Percentiles rank a stretch among this genome's conserved stretches.
phyloP scores from a whole-genome alignment of 2,113 vertebrate genomes.

The Tragelaphus imberbis region DNA sequence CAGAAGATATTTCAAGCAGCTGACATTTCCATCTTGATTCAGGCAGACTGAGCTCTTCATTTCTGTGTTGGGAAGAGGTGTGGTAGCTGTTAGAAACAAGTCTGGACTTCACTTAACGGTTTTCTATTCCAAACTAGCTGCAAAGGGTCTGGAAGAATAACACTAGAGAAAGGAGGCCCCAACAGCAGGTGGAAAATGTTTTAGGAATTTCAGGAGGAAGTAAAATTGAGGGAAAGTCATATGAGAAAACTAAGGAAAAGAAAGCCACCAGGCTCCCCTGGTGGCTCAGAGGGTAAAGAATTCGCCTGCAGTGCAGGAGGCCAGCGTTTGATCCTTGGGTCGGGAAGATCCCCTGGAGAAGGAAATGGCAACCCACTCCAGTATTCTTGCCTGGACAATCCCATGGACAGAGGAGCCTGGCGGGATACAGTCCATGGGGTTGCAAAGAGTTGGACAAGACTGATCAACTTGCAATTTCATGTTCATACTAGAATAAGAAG shows the following conservation, averaged over 20 bases:
- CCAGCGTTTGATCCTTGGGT: neutral
- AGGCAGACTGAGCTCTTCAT: neutral
- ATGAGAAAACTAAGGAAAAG: neutral
- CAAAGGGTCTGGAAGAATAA: neutral
- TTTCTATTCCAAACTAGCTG: neutral
- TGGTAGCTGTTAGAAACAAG: neutral
- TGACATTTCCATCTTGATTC: neutral
- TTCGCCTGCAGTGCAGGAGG: neutral
- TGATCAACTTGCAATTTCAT: neutral
- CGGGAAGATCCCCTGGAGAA: neutral
- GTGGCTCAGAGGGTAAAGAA: neutral
- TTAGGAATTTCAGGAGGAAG: neutral
- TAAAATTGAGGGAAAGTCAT: neutral
- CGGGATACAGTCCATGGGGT: neutral
- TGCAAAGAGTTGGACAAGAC: neutral
- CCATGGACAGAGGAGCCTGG: neutral
- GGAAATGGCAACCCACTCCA: neutral
- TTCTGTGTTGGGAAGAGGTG: neutral
- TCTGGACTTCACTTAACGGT: neutral
- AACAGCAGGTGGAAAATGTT: neutral
- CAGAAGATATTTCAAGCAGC: conserved; percentile 41
- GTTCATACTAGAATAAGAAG: neutral
- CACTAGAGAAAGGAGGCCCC: neutral
- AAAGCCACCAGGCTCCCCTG: neutral
- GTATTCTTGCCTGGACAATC: neutral